Evolutionary conservation across 1,140 invertebrate species (phyloP), one percentile per base, ranked within the genome.

Genomic region (Ylistrum balloti): DNA sequence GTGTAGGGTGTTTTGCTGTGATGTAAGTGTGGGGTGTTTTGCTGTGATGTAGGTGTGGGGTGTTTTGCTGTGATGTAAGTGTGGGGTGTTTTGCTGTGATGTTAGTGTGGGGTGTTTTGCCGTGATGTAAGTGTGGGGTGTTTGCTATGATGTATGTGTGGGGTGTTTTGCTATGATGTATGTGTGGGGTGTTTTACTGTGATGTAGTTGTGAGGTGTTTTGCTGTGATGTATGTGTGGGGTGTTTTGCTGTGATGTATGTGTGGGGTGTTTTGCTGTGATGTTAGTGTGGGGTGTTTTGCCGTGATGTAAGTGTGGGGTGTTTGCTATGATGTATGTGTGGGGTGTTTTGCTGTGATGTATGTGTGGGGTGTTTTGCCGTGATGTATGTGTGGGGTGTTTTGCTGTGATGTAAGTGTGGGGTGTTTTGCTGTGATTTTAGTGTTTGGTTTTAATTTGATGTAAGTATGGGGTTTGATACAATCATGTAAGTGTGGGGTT

Each of bases 361-460:
- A n/a, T 74, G 56, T 74, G 56, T 74, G 56, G n/a, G 56, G 28
- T 74, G 28, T n/a, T 74, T 22, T 74, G n/a, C 45, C 2, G 45
- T 56, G 45, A 56, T 56, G 22, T 74, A n/a, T 74, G 56, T n/a
- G 56, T 74, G 56, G n/a, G 56, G 28, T n/a, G 28, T n/a, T 74
- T 22, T 74, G 56, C 9, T 74, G 56, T 38, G 35, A 38, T 38
- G 35, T 38, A 38, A 38, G 35, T 74, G 56, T n/a, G 56, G 22
- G n/a, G 56, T n/a, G 56, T 28, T 22, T 28, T 74, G 28, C 56
- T 74, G 56, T 74, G 45, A 48, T 48, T n/a, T n/a, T 13, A 17
- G 45, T 48, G 45, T 48, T 10, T 17, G 11, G 22, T 20, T 48
- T 10, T 48, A 17, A n/a, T 74, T 22, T 38, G 35, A 38, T 38